A percentile compares a stretch with the other conserved stretches of the same genome.
These are phyloP conservation scores for Trinectes maculatus DNA, from an alignment of 2,113 vertebrate genomes.

Conservation along the genomic window DNA sequence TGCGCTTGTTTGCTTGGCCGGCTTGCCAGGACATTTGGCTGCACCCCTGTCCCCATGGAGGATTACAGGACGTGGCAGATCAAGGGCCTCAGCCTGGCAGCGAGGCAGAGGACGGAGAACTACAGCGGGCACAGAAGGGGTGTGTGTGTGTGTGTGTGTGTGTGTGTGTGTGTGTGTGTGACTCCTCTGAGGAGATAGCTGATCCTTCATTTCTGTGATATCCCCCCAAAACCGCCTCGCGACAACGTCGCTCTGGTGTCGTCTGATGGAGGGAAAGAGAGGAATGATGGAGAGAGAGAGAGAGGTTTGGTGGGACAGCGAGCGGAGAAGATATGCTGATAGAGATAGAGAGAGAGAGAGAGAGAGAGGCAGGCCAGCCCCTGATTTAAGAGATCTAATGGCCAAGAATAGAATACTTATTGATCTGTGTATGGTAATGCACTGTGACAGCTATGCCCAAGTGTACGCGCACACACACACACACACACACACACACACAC, in stretches of 20 bases:
- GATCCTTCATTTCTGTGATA: conserved; percentile 66
- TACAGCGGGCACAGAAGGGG: conserved; percentile 62
- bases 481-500: conserved; percentile 27
- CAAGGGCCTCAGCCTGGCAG: conserved; percentile 74
- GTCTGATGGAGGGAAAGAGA: conserved; percentile 38
- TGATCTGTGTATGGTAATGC: conserved; percentile 75
- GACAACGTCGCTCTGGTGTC: conserved; percentile 57
- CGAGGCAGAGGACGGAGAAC: conserved; percentile 65
- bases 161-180: conserved; percentile 18
- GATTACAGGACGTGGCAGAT: conserved; percentile 80
- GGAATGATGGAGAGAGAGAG: background rate
- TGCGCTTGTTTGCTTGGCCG: conserved; percentile 42
- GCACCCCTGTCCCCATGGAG: conserved; percentile 60
- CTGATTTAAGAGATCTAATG: conserved; percentile 63
- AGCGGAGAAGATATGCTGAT: conserved; percentile 17
- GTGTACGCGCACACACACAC: conserved; percentile 12
- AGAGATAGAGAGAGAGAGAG: conserved; percentile 13
- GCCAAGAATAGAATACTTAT: conserved; percentile 77
- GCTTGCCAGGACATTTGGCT: conserved; percentile 67
- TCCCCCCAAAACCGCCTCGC: conserved; percentile 48
- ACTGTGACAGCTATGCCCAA: conserved; percentile 68
- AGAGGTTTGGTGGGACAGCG: conserved; percentile 19
- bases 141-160: conserved; percentile 37
- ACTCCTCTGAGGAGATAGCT: conserved; percentile 51
- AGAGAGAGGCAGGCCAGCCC: conserved; percentile 60